Conservation (phyloP, 2,113 vertebrate genomes). For the Thamnaconus septentrionalis region DNA sequence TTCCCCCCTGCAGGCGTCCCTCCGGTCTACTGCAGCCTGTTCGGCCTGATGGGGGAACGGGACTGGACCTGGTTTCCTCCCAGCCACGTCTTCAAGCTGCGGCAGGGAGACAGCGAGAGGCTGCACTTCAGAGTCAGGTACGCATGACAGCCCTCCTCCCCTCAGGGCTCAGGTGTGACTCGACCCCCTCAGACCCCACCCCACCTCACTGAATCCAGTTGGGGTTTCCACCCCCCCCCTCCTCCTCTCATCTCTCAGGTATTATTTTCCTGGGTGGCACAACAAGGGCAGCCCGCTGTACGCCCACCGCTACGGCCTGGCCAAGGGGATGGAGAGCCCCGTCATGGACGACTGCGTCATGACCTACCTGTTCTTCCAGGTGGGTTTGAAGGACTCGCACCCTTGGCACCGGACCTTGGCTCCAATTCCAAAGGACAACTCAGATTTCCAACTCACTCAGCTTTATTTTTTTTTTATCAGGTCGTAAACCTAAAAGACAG, state of each 20-base stretch:
- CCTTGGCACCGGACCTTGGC: neutral
- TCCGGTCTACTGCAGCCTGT: slow-evolving; percentile 87
- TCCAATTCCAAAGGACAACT: too few species aligned
- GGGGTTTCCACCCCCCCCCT: neutral
- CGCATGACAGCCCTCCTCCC: neutral
- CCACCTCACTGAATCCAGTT: too few species aligned
- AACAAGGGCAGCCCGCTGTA: slow-evolving; percentile 77
- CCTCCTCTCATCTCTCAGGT: slow-evolving; percentile 70
- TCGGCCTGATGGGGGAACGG: slow-evolving; percentile 87
- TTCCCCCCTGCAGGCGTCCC: slow-evolving; percentile 78
- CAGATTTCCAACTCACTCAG: too few species aligned
- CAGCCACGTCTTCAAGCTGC: slow-evolving; percentile 88
- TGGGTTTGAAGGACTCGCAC: slow-evolving; percentile 46
- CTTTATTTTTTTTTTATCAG: too few species aligned
- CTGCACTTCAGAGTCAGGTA: slow-evolving; percentile 89
- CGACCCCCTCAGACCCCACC: neutral
- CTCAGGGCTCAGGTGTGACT: neutral
- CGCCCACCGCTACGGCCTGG: slow-evolving; percentile 85
- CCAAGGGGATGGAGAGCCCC: slow-evolving; percentile 84
- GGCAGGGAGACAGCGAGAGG: slow-evolving; percentile 76
- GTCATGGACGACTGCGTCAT: slow-evolving; percentile 90
- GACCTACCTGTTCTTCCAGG: slow-evolving; percentile 93
- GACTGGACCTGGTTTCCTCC: slow-evolving; percentile 90
- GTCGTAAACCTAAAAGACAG: too few species aligned
- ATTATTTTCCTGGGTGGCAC: slow-evolving; percentile 94